Base-by-base conservation (phyloP, 2,888 invertebrate species). In the Salpingus planirostris region DNA sequence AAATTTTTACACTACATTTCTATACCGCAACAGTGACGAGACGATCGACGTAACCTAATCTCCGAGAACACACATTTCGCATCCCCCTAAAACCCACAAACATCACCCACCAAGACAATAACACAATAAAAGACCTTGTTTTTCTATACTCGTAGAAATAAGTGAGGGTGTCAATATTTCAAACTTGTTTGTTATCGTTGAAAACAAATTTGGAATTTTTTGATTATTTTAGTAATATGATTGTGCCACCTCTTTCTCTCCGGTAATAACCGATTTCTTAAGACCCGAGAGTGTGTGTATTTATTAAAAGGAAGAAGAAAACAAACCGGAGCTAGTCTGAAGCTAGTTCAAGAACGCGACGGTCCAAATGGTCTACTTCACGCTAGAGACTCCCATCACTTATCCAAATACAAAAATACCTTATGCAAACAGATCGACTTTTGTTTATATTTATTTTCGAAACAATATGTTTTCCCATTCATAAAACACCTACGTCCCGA, bases 251-350 rank as follows among this genome's bases (percentile, higher is more conserved):
- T 41, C 46, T 47, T 42, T 45, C n/a, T n/a, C n/a, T n/a, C n/a
- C n/a, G n/a, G n/a, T n/a, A n/a, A n/a, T n/a, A n/a, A n/a, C n/a
- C n/a, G n/a, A n/a, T n/a, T n/a, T n/a, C n/a, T n/a, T n/a, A n/a
- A n/a, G n/a, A n/a, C 50, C 8, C 52, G 55, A 56, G 55, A 53
- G 54, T 45, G 47, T 54, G 55, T 56, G 52, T 56, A 56, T 56
- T 56, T 56, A 39, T 52, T 40, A 40, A 50, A 44, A n/a, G n/a
- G 44, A 41, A 50, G 49, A 52, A 46, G 52, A 55, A 53, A 56
- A 56, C 53, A 56, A 56, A 56, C 56, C 27, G 29, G 15, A 24
- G 18, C 13, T 6, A 10, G 13, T 12, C 13, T 8, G 6, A 14
- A 13, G 23, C 23, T 10, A n/a, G n/a, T n/a, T n/a, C n/a, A n/a